Conservation (phyloP, 1,140 invertebrate genomes). For the Trissolcus basalis region DNA sequence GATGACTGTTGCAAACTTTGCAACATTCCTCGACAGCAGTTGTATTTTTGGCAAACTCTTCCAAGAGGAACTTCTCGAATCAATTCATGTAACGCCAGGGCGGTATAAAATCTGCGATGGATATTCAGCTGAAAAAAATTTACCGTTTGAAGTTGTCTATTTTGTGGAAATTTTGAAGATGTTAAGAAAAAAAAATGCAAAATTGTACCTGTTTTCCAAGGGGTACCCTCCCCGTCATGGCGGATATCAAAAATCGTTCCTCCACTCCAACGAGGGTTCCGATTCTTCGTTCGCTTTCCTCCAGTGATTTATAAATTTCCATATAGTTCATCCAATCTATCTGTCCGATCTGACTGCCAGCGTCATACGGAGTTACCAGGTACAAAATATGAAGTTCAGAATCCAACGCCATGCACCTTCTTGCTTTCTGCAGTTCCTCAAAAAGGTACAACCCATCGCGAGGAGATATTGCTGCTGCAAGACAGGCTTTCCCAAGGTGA, state of each 20-base stretch:
- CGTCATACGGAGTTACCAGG: conserved; percentile 91
- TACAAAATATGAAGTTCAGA: conserved; percentile 97
- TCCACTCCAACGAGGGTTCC: conserved; percentile 93
- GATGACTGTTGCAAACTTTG: conserved; percentile 96
- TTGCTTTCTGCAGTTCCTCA: conserved; percentile 91
- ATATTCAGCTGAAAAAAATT: conserved; percentile 71
- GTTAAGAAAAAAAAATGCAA: not conserved
- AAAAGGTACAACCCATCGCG: conserved; percentile 93
- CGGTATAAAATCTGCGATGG: conserved; percentile 90
- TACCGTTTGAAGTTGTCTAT: too few relatives aligned
- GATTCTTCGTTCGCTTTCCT: conserved; percentile 88
- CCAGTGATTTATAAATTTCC: conserved; percentile 88
- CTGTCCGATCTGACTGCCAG: conserved; percentile 84
- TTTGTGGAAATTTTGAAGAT: too few relatives aligned
- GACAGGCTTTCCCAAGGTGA: conserved; percentile 91
- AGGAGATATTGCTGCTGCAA: conserved; percentile 94
- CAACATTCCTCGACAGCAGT: conserved; percentile 89
- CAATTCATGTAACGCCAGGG: conserved; percentile 93
- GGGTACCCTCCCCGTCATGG: conserved; percentile 83
- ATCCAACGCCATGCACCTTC: conserved; percentile 93
- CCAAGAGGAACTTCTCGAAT: conserved; percentile 92
- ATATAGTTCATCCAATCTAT: conserved; percentile 94
- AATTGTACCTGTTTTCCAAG: conserved; percentile 75
- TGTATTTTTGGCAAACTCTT: conserved; percentile 88
- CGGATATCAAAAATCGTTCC: conserved; percentile 90